Evolutionary conservation across 2,888 invertebrate species (phyloP).

Genomic region (Hymenopus coronatus): DNA sequence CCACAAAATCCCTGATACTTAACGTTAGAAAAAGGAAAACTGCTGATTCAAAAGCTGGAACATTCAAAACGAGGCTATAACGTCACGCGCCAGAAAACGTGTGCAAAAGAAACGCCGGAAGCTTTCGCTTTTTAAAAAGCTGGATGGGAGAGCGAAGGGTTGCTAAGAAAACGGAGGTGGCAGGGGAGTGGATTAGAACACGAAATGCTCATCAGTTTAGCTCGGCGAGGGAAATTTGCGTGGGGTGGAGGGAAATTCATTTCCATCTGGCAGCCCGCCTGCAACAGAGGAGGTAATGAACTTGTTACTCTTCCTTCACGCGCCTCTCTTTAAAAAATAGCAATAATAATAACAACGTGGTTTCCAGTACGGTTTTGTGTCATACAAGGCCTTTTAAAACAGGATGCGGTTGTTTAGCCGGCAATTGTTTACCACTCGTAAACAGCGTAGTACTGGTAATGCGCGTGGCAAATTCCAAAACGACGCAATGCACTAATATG

Average conservation of each 20-base stretch:
- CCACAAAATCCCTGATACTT: too few species aligned
- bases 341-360: background rate
- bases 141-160: background rate
- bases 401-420: background rate
- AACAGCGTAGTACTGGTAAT: background rate
- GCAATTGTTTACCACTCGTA: background rate
- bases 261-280: background rate
- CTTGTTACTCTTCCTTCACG: background rate
- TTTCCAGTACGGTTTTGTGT: too few species aligned
- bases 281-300: background rate
- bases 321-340: background rate
- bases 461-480: too few species aligned
- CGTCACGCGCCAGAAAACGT: background rate
- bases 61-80: background rate
- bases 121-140: background rate
- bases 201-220: background rate
- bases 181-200: background rate
- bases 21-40: too few species aligned
- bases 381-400: background rate
- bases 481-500: too few species aligned
- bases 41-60: background rate
- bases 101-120: background rate
- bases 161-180: background rate
- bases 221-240: background rate
- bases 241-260: too few species aligned